A percentile compares a stretch with the other conserved stretches of the same genome.
phyloP scores from a whole-genome alignment of 2,797 vertebrate genomes.

The Crenuchus spilurus region DNA sequence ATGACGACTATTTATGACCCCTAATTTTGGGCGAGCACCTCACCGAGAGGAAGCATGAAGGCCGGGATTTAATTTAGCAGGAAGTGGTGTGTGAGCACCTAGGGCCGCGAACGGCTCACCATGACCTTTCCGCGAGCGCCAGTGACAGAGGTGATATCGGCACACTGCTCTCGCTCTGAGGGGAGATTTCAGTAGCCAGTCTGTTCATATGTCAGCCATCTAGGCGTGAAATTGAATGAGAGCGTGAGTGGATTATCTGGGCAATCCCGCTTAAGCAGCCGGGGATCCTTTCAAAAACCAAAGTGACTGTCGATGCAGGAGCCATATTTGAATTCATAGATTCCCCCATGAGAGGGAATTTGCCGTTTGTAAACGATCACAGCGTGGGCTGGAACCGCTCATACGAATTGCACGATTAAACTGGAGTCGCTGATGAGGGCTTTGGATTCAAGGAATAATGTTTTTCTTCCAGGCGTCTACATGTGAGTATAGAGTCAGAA shows the following conservation, averaged over 20 bases:
- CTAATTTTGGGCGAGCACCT: conserved; percentile 34
- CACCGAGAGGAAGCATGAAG: conserved; percentile 20
- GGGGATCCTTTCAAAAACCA: conserved; percentile 49
- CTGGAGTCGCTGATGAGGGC: background rate
- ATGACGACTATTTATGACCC: conserved; percentile 24
- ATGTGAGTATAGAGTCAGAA: background rate
- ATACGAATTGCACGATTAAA: background rate
- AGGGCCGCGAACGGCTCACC: background rate
- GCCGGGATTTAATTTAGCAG: conserved; percentile 27
- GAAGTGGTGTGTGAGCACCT: conserved; percentile 4
- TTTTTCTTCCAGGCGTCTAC: background rate
- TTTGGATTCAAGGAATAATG: background rate
- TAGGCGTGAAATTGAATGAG: conserved; percentile 51
- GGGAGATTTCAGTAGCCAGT: conserved; percentile 42
- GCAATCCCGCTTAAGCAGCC: conserved; percentile 53
- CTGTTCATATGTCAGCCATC: conserved; percentile 48
- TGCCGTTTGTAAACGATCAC: background rate
- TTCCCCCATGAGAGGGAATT: conserved; percentile 28
- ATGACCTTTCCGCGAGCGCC: conserved; percentile 42
- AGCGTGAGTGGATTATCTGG: conserved; percentile 52
- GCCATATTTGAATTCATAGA: conserved; percentile 45
- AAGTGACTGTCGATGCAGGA: conserved; percentile 45
- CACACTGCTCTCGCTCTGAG: conserved; percentile 29
- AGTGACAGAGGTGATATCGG: conserved; percentile 1
- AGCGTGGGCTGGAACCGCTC: background rate